Percentiles rank a stretch among this genome's conserved stretches.
These are phyloP conservation scores for Pyrgus malvae DNA, from an alignment of 2,888 invertebrate species.

Conservation along the genomic window DNA sequence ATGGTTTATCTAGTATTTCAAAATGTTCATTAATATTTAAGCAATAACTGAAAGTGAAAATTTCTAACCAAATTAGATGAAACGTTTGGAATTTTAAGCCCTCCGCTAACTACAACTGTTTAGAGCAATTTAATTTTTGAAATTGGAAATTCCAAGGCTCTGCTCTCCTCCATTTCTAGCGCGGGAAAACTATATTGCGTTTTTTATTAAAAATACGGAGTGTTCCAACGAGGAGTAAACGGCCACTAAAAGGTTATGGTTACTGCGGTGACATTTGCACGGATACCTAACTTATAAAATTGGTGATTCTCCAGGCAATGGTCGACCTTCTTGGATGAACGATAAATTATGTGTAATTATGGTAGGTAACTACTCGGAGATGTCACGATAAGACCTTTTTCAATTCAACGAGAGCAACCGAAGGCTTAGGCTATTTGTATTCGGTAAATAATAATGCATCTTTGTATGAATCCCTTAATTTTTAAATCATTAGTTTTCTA, in stretches of 20 bases:
- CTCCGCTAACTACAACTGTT: slow-evolving; percentile 40
- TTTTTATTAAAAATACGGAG: slow-evolving; percentile 76
- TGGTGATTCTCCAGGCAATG: slow-evolving; percentile 59
- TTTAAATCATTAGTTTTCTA: too few species aligned
- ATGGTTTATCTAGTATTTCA: background rate
- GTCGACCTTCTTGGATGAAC: slow-evolving; percentile 49
- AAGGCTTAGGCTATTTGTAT: too few species aligned
- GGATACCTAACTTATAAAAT: slow-evolving; percentile 71
- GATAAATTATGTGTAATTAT: slow-evolving; percentile 57
- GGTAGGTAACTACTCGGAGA: slow-evolving; percentile 56
- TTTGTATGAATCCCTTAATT: too few species aligned
- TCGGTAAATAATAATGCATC: too few species aligned
- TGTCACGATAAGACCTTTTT: slow-evolving; percentile 51
- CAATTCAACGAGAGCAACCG: slow-evolving; percentile 28
- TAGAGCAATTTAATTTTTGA: slow-evolving; percentile 56
- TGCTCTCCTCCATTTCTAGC: slow-evolving; percentile 46
- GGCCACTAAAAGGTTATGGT: slow-evolving; percentile 77
- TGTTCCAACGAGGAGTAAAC: slow-evolving; percentile 73
- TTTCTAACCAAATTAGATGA: slow-evolving; percentile 12
- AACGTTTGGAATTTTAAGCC: slow-evolving; percentile 8
- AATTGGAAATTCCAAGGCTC: slow-evolving; percentile 64
- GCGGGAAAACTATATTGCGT: slow-evolving; percentile 70
- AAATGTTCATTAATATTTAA: background rate
- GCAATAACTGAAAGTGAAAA: background rate
- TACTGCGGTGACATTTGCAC: slow-evolving; percentile 74